Evolutionary conservation across 2,888 invertebrate genomes (phyloP), one percentile per base, ranked within the genome.

Genomic region (Leucoptera coffeella): DNA sequence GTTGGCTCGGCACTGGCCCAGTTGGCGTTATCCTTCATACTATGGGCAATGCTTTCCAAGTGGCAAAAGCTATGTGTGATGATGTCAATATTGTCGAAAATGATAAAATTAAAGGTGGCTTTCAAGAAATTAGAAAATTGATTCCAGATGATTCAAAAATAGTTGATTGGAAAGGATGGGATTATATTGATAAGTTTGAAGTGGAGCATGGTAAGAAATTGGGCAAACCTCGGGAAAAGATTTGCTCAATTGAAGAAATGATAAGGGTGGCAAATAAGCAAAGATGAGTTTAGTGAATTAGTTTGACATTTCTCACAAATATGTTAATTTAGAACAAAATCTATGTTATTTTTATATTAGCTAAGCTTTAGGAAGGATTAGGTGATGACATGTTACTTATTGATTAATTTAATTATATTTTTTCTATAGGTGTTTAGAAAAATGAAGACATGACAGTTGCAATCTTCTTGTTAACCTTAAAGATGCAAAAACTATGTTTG

Each of bases 1-100:
- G 96, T 1, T 96, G 96, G 96, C 69, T 92, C n/a, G 85, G 83
- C 11, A 87, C 87, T 15, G 96, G 96, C 2, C 94, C 96, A 11
- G 78, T 82, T 1, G 96, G 96, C 14, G 94, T 96, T 1, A 89
- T 96, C 42, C 53, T 91, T 29, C 82, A 84, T 15, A 96, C 96
- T 4, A 94, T 96, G 94, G 82, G 80, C 22, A 84, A 86, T 52
- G 87, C 93, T 9, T 93, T 91, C 60, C 76, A 79, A 41, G 85
- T 88, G 10, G 91, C 84, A 1, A 80, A 82, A 42, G 47, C 60
- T 19, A 77, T 96, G 12, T 67, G 79, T 39, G 75, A 82, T 36
- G 88, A 94, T 53, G 51, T 87, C 25, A 39, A 47, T 29, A 50
- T 35, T 17, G 30, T 42, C 9, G 41, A 50, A 2, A 41, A 42